phyloP scores from a whole-genome alignment of 2,888 invertebrate species.

The Podabrus alpinus region DNA sequence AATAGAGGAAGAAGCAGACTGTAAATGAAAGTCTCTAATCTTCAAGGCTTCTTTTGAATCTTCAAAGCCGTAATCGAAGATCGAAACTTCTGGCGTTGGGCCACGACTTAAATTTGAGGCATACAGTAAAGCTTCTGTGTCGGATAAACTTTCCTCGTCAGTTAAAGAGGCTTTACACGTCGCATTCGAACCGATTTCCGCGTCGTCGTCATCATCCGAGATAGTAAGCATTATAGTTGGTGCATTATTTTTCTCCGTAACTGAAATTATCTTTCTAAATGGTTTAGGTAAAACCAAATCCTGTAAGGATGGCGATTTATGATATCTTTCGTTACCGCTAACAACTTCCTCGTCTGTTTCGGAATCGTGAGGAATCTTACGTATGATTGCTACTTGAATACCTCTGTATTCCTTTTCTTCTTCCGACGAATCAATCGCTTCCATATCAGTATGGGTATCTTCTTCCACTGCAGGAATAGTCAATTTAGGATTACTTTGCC shows the following conservation, averaged over 20 bases:
- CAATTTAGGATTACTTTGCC: background rate
- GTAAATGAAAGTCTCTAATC: conserved; percentile 11
- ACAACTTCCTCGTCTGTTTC: conserved; percentile 53
- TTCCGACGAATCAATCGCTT: conserved; percentile 54
- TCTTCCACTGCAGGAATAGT: conserved; percentile 26
- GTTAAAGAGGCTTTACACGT: conserved; percentile 15
- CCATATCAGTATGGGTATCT: conserved; percentile 56
- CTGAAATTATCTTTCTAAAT: conserved; percentile 18
- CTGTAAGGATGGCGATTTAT: background rate
- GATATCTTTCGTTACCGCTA: conserved; percentile 29
- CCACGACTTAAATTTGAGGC: conserved; percentile 26
- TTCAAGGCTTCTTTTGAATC: conserved; percentile 35
- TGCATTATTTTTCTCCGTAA: background rate
- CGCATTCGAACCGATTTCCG: background rate
- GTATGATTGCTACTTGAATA: conserved; percentile 48
- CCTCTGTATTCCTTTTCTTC: conserved; percentile 40
- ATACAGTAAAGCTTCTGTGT: conserved; percentile 36
- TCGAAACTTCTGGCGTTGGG: conserved; percentile 38
- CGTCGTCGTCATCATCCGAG: conserved; percentile 9
- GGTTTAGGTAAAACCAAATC: conserved; percentile 24
- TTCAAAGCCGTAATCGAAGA: conserved; percentile 40
- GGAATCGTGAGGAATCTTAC: conserved; percentile 36
- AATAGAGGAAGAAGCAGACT: conserved; percentile 4
- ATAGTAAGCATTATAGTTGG: conserved; percentile 13
- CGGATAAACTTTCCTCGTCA: conserved; percentile 36